Evolutionary conservation across 2,113 vertebrate species (phyloP).

Genomic region (Eretmochelys imbricata): DNA sequence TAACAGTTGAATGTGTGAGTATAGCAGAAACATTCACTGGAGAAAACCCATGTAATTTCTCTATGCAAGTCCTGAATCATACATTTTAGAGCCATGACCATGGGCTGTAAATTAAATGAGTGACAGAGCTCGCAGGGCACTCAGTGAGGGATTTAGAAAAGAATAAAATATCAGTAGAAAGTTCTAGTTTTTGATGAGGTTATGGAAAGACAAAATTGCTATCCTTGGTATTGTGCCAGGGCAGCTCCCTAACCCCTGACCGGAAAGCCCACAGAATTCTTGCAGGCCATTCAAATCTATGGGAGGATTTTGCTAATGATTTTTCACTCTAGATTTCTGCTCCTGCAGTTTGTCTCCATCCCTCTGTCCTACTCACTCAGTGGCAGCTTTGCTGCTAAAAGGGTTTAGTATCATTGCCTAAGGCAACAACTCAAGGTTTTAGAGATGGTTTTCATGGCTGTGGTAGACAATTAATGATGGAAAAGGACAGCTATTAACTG

Average conservation of each 20-base stretch:
- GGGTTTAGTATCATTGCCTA: not conserved
- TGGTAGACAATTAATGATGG: not conserved
- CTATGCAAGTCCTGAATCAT: not conserved
- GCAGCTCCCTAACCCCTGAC: not conserved
- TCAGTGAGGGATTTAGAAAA: not conserved
- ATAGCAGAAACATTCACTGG: not conserved
- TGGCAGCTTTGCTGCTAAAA: not conserved
- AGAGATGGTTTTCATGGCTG: not conserved
- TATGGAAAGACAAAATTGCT: not conserved
- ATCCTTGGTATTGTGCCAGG: not conserved
- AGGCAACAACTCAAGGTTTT: not conserved
- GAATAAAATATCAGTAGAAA: not conserved
- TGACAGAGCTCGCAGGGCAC: not conserved
- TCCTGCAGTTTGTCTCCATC: not conserved
- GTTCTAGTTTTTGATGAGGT: not conserved
- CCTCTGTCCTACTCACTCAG: not conserved
- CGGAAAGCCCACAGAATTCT: not conserved
- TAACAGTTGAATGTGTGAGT: not conserved
- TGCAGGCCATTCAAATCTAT: not conserved
- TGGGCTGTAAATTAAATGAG: not conserved
- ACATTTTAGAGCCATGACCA: not conserved
- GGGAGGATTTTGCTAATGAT: not conserved
- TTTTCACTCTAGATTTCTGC: not conserved
- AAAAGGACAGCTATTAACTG: not conserved
- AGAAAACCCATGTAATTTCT: not conserved